Evolutionary conservation across 2,797 vertebrate genomes (phyloP).

Genomic region (Prionace glauca): DNA sequence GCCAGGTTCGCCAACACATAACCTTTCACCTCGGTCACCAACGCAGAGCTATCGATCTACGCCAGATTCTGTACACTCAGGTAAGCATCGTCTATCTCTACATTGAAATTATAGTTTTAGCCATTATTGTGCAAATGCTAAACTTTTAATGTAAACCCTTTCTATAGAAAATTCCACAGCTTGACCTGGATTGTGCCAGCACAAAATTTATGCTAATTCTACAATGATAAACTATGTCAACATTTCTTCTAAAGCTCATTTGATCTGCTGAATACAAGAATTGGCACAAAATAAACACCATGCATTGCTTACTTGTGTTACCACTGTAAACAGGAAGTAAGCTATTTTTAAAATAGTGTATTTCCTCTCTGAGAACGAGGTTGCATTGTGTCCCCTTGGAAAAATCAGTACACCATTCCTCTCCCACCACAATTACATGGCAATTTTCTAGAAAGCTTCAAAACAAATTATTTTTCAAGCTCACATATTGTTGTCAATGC

Average conservation of each 20-base stretch:
- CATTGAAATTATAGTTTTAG: background rate
- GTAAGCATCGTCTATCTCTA: constrained; percentile 50
- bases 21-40: constrained; percentile 84
- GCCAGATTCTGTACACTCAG: constrained; percentile 79
- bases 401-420: background rate
- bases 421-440: background rate
- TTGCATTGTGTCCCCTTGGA: background rate
- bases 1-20: constrained; percentile 87
- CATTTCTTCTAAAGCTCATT: background rate
- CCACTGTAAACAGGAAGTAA: background rate
- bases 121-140: background rate
- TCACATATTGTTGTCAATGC: background rate
- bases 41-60: constrained; percentile 82
- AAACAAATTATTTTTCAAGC: background rate
- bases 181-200: background rate
- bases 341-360: background rate
- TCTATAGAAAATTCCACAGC: background rate
- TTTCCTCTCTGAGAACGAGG: background rate
- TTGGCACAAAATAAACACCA: background rate
- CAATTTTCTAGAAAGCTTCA: background rate
- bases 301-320: background rate
- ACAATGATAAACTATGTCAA: background rate
- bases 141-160: background rate
- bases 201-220: background rate
- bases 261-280: background rate